Conservation (phyloP, 2,888 invertebrate genomes). For the Luffia ferchaultella region DNA sequence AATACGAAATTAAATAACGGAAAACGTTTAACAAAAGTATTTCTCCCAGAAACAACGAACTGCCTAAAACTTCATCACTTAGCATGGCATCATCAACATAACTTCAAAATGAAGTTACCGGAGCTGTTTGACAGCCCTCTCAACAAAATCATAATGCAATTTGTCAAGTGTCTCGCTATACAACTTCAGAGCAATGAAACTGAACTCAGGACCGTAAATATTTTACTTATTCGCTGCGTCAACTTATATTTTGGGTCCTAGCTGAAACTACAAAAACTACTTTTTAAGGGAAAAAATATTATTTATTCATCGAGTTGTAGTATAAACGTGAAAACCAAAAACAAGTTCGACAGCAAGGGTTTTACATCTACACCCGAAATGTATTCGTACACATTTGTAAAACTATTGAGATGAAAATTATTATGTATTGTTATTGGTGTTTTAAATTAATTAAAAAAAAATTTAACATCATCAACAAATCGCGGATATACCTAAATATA, state of each 20-base stretch:
- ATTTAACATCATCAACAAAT: neutral
- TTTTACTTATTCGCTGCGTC: neutral
- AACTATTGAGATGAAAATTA: no score
- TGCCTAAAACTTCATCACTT: slow-evolving; percentile 25
- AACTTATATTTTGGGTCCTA: neutral
- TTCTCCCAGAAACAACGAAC: neutral
- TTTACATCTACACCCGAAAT: no score
- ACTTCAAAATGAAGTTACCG: slow-evolving; percentile 33
- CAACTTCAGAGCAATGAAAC: slow-evolving; percentile 9
- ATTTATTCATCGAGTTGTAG: neutral
- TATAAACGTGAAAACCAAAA: no score
- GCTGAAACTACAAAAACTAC: neutral
- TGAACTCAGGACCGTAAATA: slow-evolving; percentile 6
- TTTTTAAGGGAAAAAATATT: neutral
- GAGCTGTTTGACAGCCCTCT: slow-evolving; percentile 26
- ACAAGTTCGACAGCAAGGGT: no score
- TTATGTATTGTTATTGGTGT: neutral
- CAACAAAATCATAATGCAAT: slow-evolving; percentile 47
- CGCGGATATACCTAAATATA: neutral
- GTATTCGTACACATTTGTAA: no score
- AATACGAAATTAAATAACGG: neutral
- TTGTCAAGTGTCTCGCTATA: slow-evolving; percentile 35
- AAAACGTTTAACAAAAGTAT: neutral
- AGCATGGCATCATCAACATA: slow-evolving; percentile 25
- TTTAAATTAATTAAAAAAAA: neutral